phyloP scores from a whole-genome alignment of 2,888 invertebrate genomes.

The Anarsia innoxiella region DNA sequence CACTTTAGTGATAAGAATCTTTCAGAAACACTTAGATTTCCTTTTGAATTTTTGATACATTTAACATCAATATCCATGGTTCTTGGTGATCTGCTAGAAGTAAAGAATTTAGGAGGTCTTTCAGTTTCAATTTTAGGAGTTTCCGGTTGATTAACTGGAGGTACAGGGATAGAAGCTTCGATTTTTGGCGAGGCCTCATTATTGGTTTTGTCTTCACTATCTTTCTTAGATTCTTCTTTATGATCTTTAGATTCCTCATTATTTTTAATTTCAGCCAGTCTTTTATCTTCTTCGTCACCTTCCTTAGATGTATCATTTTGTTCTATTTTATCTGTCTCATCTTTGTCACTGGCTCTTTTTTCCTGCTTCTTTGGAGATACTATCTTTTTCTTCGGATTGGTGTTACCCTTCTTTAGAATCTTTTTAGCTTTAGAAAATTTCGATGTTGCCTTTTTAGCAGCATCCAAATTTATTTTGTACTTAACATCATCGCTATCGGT shows the following conservation, averaged over 20 bases:
- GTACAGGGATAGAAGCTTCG: too few species aligned
- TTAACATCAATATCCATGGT: constrained; percentile 66
- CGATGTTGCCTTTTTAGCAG: constrained; percentile 36
- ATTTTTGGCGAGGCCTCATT: background rate
- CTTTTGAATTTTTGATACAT: constrained; percentile 63
- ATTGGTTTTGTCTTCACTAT: background rate
- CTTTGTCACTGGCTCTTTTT: constrained; percentile 20
- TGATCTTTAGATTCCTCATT: constrained; percentile 15
- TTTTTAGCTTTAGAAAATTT: constrained; percentile 49
- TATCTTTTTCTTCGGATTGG: constrained; percentile 42
- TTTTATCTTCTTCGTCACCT: constrained; percentile 18
- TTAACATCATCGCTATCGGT: constrained; percentile 45
- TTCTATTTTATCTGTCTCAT: constrained; percentile 11
- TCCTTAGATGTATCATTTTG: too few species aligned
- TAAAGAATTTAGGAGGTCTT: constrained; percentile 66
- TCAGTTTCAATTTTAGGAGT: constrained; percentile 55
- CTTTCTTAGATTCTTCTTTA: constrained; percentile 9
- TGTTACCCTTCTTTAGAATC: constrained; percentile 39
- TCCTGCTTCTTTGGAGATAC: constrained; percentile 22
- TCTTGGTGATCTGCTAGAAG: constrained; percentile 57
- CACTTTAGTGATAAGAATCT: constrained; percentile 59
- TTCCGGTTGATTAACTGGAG: constrained; percentile 30
- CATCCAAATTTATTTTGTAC: constrained; percentile 60
- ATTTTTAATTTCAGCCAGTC: constrained; percentile 20
- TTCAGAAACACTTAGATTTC: constrained; percentile 62